Evolutionary conservation across 2,113 vertebrate genomes (phyloP).

Genomic region (Zapus hudsonius): DNA sequence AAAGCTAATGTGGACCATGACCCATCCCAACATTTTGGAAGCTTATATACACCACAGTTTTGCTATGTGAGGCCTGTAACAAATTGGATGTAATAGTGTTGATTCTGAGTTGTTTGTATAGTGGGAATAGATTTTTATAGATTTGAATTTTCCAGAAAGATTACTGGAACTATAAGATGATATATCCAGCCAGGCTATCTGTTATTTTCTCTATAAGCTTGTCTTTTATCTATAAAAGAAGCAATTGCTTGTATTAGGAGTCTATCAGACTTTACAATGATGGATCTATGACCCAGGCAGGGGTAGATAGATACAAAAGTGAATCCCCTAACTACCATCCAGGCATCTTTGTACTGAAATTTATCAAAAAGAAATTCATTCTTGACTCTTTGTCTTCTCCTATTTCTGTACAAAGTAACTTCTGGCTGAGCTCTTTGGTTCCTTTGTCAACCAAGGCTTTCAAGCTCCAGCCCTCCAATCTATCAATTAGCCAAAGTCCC

Average conservation of each 20-base stretch:
- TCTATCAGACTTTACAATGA: not conserved
- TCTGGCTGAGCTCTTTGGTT: too few species aligned
- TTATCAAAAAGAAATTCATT: not conserved
- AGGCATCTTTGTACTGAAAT: not conserved
- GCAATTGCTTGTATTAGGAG: not conserved
- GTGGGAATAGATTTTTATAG: slow-evolving; percentile 34
- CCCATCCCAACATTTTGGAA: not conserved
- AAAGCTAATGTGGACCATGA: not conserved
- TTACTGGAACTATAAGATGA: not conserved
- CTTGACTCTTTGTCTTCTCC: not conserved
- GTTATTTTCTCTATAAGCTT: slow-evolving; percentile 58
- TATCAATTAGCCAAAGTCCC: too few species aligned
- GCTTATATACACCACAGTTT: not conserved
- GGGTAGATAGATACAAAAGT: not conserved
- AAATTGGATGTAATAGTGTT: not conserved
- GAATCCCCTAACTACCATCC: not conserved
- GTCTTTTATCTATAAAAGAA: slow-evolving; percentile 43
- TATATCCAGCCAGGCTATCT: slow-evolving; percentile 12
- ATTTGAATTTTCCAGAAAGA: slow-evolving; percentile 50
- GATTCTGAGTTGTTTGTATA: not conserved
- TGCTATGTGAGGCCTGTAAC: not conserved
- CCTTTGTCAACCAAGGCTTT: too few species aligned
- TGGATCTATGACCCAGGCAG: slow-evolving; percentile 23
- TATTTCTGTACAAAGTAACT: not conserved
- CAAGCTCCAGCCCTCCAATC: too few species aligned